phyloP scores from a whole-genome alignment of 2,797 vertebrate species.

The Betta splendens region DNA sequence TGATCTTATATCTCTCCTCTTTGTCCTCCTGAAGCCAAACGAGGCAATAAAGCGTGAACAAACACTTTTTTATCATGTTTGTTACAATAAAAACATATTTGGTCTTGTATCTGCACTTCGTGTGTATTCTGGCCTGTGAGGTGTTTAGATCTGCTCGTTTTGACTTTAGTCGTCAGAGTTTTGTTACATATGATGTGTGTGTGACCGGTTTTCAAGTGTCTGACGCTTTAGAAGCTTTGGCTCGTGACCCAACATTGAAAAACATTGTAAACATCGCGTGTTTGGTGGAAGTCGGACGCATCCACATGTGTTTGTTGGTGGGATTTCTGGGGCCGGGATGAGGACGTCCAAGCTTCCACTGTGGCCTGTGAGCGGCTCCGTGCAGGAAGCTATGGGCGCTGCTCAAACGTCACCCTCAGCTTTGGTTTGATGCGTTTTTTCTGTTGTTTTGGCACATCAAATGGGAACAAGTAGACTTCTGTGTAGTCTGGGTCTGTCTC shows the following conservation, averaged over 20 bases:
- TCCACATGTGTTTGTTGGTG: constrained; percentile 43
- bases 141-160: neutral
- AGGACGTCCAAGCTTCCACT: constrained; percentile 30
- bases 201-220: constrained; percentile 7
- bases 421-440: constrained; percentile 47
- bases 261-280: constrained; percentile 25
- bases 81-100: constrained; percentile 14
- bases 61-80: constrained; percentile 3
- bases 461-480: constrained; percentile 49
- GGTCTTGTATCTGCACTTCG: neutral
- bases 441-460: constrained; percentile 61
- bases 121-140: neutral
- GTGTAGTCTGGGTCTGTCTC: constrained; percentile 61
- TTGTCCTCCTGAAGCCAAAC: constrained; percentile 27
- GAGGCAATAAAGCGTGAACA: constrained; percentile 36
- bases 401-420: constrained; percentile 29
- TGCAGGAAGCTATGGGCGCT: constrained; percentile 17
- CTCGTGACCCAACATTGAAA: constrained; percentile 21
- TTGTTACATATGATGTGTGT: constrained; percentile 9
- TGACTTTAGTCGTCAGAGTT: neutral
- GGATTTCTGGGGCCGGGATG: constrained; percentile 15
- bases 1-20: constrained; percentile 16
- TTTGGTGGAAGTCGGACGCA: constrained; percentile 28
- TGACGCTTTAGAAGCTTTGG: constrained; percentile 18
- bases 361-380: constrained; percentile 38